Evolutionary conservation across 2,797 vertebrate genomes (phyloP), one percentile per base, ranked within the genome.

Genomic region (Ammospiza maritima): DNA sequence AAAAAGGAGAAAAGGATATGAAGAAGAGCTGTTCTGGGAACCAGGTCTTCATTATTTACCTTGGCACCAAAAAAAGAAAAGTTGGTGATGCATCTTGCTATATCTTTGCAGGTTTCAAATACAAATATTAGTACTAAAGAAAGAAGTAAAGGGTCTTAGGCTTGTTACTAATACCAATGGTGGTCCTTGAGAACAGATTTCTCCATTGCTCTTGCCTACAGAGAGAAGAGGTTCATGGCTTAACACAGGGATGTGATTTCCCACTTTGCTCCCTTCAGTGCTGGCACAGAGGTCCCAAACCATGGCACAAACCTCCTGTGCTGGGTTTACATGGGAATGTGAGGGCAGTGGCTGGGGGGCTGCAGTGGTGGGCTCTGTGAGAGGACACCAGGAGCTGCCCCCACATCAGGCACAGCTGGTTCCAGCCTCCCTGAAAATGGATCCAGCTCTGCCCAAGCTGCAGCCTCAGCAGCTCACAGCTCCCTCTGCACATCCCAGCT

Each of bases 381-480:
- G 62, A 32, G 27, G 71, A 29, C 17, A 32, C 21, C 21, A 51
- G 67, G 58, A 75, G 45, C 44, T 79, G 40, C 15, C n/a, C 19
- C 36, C n/a, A 5, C 14, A 21, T 2, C 2, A 45, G 76, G 32
- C 6, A 62, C 72, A 45, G 34, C 44, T 71, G 29, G 11, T 30
- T 54, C 25, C 81, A 90, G 29, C 18, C 56, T 4, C 67, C 36
- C 19, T 19, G 5, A 10, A 40, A 45, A 45, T 1, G 9, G 42
- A 38, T 45, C 38, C 0, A 1, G 5, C 2, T 0, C 9, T 25
- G 38, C 34, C 21, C 65, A 42, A 22, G 23, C 58, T 71, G 26
- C 25, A 25, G 56, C 30, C 27, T 65, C 36, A 54, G 4, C 21
- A 15, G 27, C 3, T 14, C 7, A 3, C 29, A 32, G 65, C 45